Conservation (phyloP, 1,140 invertebrate genomes). For the Drosophila tani region DNA sequence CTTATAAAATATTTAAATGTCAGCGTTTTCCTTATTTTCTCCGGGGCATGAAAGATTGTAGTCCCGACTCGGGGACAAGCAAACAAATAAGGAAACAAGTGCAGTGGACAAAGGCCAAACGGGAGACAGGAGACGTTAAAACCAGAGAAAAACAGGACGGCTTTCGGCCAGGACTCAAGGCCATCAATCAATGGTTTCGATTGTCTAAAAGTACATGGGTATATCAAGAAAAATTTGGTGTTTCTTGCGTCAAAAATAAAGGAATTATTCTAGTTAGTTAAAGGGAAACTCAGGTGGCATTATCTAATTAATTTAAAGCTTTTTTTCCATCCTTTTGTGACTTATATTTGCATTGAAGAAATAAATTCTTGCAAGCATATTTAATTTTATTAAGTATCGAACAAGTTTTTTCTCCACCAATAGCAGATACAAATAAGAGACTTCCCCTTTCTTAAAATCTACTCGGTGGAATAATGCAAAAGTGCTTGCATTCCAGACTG, state of each 20-base stretch:
- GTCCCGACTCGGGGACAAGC: slow-evolving; percentile 25
- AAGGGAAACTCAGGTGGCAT: not conserved
- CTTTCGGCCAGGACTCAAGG: slow-evolving; percentile 21
- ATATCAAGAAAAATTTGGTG: not conserved
- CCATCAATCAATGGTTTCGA: slow-evolving; percentile 31
- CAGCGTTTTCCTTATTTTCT: slow-evolving; percentile 25
- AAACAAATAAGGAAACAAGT: slow-evolving; percentile 37
- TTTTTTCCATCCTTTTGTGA: too few species aligned
- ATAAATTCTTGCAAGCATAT: not conserved
- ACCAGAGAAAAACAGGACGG: not conserved
- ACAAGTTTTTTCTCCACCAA: not conserved
- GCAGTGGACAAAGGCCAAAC: slow-evolving; percentile 13
- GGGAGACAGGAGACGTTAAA: not conserved
- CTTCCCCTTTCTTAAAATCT: slow-evolving; percentile 9
- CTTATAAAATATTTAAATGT: slow-evolving; percentile 76
- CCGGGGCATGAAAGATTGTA: slow-evolving; percentile 47
- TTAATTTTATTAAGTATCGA: slow-evolving; percentile 1
- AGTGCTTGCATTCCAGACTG: slow-evolving; percentile 14
- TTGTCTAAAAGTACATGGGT: not conserved
- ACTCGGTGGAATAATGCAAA: slow-evolving; percentile 7
- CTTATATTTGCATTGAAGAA: not conserved
- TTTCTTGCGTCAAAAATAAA: not conserved
- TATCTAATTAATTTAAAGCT: not conserved
- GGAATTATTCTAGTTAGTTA: slow-evolving; percentile 1
- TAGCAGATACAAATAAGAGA: slow-evolving; percentile 18